These are phyloP conservation scores for Pteropus rufus DNA, from an alignment of 2,797 vertebrate genomes.

Conservation along the genomic window DNA sequence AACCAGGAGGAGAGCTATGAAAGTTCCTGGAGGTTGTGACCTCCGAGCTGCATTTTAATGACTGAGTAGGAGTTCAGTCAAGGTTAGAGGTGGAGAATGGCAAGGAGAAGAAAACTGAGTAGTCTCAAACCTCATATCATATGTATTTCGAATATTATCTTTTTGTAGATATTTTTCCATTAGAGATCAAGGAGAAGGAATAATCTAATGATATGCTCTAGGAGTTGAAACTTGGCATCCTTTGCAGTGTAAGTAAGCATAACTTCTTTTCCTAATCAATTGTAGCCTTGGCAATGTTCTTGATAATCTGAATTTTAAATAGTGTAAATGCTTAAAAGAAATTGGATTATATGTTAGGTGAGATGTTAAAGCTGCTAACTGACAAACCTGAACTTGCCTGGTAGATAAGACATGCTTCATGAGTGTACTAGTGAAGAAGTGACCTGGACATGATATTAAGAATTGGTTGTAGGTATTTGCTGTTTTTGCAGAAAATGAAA, in stretches of 20 bases:
- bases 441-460: neutral
- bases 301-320: neutral
- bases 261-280: neutral
- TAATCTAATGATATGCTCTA: neutral
- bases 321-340: neutral
- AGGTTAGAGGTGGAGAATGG: neutral
- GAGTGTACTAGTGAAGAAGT: neutral
- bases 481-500: neutral
- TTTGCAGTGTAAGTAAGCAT: neutral
- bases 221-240: neutral
- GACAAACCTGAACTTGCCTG: neutral
- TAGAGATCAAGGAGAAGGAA: neutral
- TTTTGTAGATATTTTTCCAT: neutral
- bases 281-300: neutral
- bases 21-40: neutral
- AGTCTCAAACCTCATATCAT: neutral
- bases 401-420: neutral
- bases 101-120: neutral
- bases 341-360: neutral
- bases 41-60: neutral
- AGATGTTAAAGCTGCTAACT: neutral
- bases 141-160: neutral
- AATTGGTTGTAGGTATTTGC: neutral
- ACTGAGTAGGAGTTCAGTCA: neutral
- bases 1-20: neutral